Conservation (phyloP, 2,113 vertebrate genomes). For the Tragelaphus imberbis region DNA sequence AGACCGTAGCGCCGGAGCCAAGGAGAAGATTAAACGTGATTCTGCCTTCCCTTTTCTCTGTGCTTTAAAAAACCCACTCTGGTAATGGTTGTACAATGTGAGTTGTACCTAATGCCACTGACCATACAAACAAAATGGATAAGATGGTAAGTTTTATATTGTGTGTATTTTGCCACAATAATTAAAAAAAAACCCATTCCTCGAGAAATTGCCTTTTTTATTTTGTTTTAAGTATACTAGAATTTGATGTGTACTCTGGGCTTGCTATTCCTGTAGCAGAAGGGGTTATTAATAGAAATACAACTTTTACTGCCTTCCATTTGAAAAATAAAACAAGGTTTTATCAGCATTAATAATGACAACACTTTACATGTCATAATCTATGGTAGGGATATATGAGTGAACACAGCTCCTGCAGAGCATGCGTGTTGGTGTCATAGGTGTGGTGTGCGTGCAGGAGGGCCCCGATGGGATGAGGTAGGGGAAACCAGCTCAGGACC, state of each 20-base stretch:
- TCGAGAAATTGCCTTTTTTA: background rate
- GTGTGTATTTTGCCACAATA: background rate
- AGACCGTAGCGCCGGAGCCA: background rate
- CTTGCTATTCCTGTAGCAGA: background rate
- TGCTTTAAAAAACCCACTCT: background rate
- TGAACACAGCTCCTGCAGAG: no score
- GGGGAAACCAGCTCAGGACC: background rate
- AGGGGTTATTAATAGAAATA: background rate
- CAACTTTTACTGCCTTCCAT: background rate
- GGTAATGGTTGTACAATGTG: no score
- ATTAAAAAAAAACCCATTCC: background rate
- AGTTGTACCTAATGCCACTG: background rate
- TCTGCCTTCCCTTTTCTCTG: background rate
- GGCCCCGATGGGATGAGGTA: no score
- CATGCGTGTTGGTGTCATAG: background rate
- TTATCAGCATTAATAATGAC: background rate
- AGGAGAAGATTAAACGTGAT: background rate
- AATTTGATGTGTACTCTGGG: background rate
- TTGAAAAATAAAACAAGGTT: background rate
- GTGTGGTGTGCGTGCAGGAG: background rate
- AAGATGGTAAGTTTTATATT: background rate
- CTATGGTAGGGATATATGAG: accelerated
- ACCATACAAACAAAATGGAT: background rate
- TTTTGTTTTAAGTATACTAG: background rate
- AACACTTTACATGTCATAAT: background rate